Evolutionary conservation across 2,113 vertebrate species (phyloP), one percentile per base, ranked within the genome.

Genomic region (Gobius niger): DNA sequence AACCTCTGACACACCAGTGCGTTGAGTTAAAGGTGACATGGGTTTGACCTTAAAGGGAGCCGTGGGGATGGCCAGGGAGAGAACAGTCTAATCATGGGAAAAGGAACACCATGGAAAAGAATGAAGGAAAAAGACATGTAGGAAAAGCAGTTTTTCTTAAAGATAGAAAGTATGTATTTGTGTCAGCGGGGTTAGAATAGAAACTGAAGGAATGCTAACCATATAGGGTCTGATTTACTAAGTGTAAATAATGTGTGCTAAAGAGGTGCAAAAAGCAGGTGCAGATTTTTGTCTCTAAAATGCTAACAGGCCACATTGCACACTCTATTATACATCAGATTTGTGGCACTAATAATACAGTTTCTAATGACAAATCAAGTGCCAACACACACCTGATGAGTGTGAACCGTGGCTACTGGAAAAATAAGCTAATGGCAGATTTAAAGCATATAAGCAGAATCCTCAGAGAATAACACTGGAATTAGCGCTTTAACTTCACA

Each of bases 41-140:
- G 63, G 68, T 54, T 71, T 78, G 81, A 85, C 81, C 78, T 86
- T 67, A 73, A 53, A 65, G 76, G 73, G 68, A n/a, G 69, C 76
- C 71, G 40, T 7, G 16, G 42, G 76, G 73, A 60, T 59, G 67
- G 64, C 19, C 0, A 50, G 71, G 63, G 63, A 34, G 19, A 15
- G 7, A 42, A 50, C 47, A 15, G 47, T 42, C 59, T 62, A 72
- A 69, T 67, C 16, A 63, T 63, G 9, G 63, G 51, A 54, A 34
- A 68, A 19, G 61, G 19, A 34, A 51, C 59, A 16, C 15, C 40
- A 61, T 47, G 34, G 65, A 41, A 11, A n/a, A 14, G 56, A 76
- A 75, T 7, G 68, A 62, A 7, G 15, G 63, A 57, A 5, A 67
- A 47, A 63, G 19, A 44, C 61, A 24, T 1, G 11, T 10, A 24